A percentile compares a stretch with the other conserved stretches of the same genome.
These are phyloP conservation scores for Telmatochromis sp. DNA, from an alignment of 2,113 vertebrate species.

Conservation along the genomic window DNA sequence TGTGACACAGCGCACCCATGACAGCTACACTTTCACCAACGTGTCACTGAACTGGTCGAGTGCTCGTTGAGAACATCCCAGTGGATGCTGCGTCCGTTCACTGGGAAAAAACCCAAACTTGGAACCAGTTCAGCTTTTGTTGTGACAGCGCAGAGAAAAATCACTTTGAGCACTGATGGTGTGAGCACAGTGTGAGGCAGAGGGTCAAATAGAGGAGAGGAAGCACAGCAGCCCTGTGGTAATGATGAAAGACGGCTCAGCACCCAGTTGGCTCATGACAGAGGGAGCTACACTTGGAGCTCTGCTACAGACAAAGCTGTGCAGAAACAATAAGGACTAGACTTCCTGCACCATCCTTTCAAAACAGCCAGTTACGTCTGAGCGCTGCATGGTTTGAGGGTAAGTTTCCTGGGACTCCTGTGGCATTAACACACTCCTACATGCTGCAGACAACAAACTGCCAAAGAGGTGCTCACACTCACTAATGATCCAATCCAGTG, in stretches of 20 bases:
- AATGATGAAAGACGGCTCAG: neutral
- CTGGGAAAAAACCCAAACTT: neutral
- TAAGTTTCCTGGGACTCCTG: neutral
- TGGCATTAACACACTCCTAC: neutral
- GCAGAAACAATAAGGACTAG: neutral
- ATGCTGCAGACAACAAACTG: neutral
- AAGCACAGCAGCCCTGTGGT: neutral
- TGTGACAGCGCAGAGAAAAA: neutral
- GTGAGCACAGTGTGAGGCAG: neutral
- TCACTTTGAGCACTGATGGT: neutral
- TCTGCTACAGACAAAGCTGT: neutral
- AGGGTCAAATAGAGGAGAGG: neutral
- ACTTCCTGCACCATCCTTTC: neutral
- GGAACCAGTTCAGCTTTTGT: neutral
- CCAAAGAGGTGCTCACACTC: neutral
- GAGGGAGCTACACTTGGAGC: neutral
- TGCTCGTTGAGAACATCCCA: neutral
- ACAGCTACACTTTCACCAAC: neutral
- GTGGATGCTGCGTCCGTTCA: neutral
- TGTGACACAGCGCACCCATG: neutral
- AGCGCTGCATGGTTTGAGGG: neutral
- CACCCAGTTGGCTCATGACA: neutral
- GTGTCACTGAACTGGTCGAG: neutral
- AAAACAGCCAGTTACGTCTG: neutral
- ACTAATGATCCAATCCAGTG: neutral